Conservation (phyloP, 2,888 invertebrate species). For the Ophonus ardosiacus region DNA sequence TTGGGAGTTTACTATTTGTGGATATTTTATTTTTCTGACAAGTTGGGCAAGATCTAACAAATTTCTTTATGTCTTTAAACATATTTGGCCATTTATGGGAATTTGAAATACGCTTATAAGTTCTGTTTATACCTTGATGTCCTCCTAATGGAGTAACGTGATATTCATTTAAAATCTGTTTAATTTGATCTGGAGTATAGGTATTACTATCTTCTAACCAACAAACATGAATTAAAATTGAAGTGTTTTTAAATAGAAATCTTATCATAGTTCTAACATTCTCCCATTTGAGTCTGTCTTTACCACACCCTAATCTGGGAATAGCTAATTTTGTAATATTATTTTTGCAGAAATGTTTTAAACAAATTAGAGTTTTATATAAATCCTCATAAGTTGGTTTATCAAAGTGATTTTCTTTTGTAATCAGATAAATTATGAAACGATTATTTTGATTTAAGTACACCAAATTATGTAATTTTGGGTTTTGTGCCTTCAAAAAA, state of each 20-base stretch:
- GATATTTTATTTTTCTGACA: not conserved
- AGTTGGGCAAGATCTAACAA: not conserved
- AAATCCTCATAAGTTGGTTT: not conserved
- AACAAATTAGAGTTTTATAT: not conserved
- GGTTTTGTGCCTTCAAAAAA: too few relatives aligned
- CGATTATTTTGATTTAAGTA: too few relatives aligned
- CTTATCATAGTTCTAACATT: not conserved
- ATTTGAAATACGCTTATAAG: not conserved
- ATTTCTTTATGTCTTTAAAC: constrained; percentile 11
- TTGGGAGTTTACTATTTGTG: constrained; percentile 6
- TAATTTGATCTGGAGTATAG: not conserved
- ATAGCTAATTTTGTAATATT: not conserved
- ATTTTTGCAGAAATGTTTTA: not conserved
- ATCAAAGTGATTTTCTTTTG: not conserved
- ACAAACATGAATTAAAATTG: not conserved
- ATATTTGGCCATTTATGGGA: not conserved
- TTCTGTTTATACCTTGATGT: constrained; percentile 14
- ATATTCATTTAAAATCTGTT: constrained; percentile 13
- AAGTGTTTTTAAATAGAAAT: not conserved
- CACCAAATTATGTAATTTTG: too few relatives aligned
- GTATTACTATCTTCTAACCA: not conserved
- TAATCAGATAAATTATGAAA: not conserved
- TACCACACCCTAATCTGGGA: not conserved
- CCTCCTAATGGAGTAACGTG: not conserved
- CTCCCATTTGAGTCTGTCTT: not conserved